A percentile compares a stretch with the other conserved stretches of the same genome.
Evolutionary conservation across 2,113 vertebrate genomes (phyloP).

Genomic region (Apeltes quadracus): DNA sequence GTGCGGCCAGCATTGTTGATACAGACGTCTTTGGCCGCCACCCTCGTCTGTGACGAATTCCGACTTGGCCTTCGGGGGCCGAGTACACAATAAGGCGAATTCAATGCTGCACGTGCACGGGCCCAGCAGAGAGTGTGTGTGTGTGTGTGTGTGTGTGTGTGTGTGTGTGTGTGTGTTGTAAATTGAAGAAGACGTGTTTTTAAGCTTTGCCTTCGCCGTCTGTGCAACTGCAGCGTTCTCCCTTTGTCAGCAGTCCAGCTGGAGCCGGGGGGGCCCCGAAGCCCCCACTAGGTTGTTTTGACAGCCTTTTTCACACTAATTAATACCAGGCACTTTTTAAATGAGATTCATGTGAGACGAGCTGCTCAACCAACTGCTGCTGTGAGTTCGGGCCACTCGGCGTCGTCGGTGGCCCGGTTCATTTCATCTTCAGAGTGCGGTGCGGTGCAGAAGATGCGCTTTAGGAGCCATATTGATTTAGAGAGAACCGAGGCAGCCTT

Average conservation of each 20-base stretch:
- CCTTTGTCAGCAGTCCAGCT: slow-evolving; percentile 68
- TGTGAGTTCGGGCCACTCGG: slow-evolving; percentile 36
- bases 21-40: slow-evolving; percentile 51
- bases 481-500: slow-evolving; percentile 27
- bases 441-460: slow-evolving; percentile 35
- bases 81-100: slow-evolving; percentile 20
- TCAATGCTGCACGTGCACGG: slow-evolving; percentile 2
- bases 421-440: slow-evolving; percentile 20
- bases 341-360: slow-evolving; percentile 60
- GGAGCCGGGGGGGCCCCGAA: slow-evolving; percentile 51
- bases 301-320: slow-evolving; percentile 68
- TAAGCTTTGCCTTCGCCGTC: no score
- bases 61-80: slow-evolving; percentile 7
- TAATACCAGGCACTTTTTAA: slow-evolving; percentile 69
- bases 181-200: no score
- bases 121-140: no score
- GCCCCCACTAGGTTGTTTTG: slow-evolving; percentile 69
- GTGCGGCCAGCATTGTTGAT: slow-evolving; percentile 36
- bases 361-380: slow-evolving; percentile 36
- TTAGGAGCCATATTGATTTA: slow-evolving; percentile 49
- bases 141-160: no score
- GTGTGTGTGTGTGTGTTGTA: no score
- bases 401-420: slow-evolving; percentile 1
- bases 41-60: slow-evolving; percentile 37
- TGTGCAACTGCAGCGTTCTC: no score